Conservation (phyloP, 2,888 invertebrate genomes). For the Calliphora vomitoria region DNA sequence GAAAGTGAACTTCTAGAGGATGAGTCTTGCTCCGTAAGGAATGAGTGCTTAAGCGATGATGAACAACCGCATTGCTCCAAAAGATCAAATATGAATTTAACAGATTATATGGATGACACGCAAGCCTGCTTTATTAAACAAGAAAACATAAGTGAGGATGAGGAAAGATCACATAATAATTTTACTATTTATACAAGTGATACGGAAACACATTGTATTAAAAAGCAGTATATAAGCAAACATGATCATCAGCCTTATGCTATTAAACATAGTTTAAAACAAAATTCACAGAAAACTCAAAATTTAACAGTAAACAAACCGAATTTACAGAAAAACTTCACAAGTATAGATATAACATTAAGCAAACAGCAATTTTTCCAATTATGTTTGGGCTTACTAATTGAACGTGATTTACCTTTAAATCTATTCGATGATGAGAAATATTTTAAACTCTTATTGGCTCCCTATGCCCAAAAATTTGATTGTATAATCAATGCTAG, state of each 20-base stretch:
- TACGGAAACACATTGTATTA: too few relatives aligned
- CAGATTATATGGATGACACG: background rate
- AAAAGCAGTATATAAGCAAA: too few relatives aligned
- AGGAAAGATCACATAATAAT: background rate
- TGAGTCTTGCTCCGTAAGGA: background rate
- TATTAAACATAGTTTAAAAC: too few relatives aligned
- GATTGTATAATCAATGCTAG: slow-evolving; percentile 11
- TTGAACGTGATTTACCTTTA: slow-evolving; percentile 30
- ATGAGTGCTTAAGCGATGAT: background rate
- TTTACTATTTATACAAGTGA: too few relatives aligned
- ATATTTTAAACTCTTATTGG: slow-evolving; percentile 39
- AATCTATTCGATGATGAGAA: slow-evolving; percentile 38
- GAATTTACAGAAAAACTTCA: background rate
- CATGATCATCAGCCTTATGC: too few relatives aligned
- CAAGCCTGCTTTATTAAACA: background rate
- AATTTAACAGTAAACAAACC: too few relatives aligned
- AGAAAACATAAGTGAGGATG: background rate
- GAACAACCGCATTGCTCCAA: background rate
- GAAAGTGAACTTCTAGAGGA: background rate
- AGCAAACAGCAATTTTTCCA: slow-evolving; percentile 37
- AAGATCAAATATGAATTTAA: background rate
- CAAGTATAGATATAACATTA: background rate
- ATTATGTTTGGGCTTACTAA: slow-evolving; percentile 39
- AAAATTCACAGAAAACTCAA: too few relatives aligned
- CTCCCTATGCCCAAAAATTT: slow-evolving; percentile 37